Evolutionary conservation across 2,113 vertebrate genomes (phyloP).

Genomic region (Phaethornis superciliosus): DNA sequence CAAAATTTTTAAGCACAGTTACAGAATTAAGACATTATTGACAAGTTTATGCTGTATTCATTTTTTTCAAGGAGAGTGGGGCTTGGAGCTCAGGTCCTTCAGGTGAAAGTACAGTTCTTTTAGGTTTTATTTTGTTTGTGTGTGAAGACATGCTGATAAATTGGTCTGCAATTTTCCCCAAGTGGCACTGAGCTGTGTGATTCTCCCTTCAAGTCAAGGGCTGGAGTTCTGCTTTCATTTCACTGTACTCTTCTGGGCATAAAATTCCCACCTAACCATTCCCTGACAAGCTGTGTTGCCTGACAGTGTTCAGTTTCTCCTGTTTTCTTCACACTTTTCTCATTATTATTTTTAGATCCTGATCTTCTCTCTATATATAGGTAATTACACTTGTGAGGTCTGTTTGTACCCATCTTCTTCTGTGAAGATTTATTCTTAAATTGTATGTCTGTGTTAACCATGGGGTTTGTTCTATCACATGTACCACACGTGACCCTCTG

Average conservation of each 20-base stretch:
- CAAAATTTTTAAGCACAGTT: not conserved
- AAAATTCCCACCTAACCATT: not conserved
- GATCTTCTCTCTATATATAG: not conserved
- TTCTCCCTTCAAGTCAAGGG: not conserved
- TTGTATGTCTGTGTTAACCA: not conserved
- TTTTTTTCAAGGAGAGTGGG: not conserved
- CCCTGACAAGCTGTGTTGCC: not conserved
- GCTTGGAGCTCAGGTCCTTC: not conserved
- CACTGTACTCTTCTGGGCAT: accelerated
- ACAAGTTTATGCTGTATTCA: not conserved
- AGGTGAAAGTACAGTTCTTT: not conserved
- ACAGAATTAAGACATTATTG: not conserved
- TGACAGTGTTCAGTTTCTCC: not conserved
- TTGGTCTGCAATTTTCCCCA: not conserved
- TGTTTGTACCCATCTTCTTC: not conserved
- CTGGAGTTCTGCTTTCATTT: not conserved
- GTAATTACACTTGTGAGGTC: not conserved
- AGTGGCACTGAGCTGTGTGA: not conserved
- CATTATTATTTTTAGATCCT: not conserved
- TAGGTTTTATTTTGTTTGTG: not conserved
- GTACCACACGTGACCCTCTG: accelerated
- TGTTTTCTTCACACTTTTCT: not conserved
- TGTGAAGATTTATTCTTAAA: not conserved
- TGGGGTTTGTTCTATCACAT: not conserved
- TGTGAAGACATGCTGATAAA: not conserved